phyloP scores from a whole-genome alignment of 2,113 vertebrate species.

The Todiramphus saurophagus region DNA sequence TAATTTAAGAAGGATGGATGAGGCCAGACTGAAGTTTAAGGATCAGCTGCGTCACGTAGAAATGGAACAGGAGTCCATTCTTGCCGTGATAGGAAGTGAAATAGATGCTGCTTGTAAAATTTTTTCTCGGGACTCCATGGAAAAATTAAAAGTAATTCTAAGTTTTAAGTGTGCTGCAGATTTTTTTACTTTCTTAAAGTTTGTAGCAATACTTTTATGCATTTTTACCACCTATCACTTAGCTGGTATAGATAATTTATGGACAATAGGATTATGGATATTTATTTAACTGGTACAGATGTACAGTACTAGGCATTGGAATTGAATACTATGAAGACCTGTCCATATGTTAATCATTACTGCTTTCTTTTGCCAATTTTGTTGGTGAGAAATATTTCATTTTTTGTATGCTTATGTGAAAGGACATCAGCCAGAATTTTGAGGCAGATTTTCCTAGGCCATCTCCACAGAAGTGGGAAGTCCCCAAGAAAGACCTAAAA shows the following conservation, averaged over 20 bases:
- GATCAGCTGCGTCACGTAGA: conserved; percentile 81
- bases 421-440: neutral
- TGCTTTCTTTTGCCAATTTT: neutral
- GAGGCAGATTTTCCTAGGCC: neutral
- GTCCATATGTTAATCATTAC: neutral
- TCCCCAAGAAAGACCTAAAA: neutral
- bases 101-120: conserved; percentile 85
- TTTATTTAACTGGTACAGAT: neutral
- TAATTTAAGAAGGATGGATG: conserved; percentile 72
- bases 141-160: conserved; percentile 88
- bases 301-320: neutral
- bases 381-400: neutral
- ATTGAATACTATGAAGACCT: neutral
- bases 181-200: neutral
- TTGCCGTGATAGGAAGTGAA: conserved; percentile 83
- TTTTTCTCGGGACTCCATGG: conserved; percentile 79
- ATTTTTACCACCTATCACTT: neutral
- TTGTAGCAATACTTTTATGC: neutral
- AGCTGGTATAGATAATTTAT: neutral
- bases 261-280: neutral
- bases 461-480: neutral
- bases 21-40: conserved; percentile 75
- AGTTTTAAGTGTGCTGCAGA: conserved; percentile 20
- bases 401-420: neutral
- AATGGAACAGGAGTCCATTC: conserved; percentile 84